phyloP scores from a whole-genome alignment of 2,113 vertebrate genomes.

The Neomonachus schauinslandi region DNA sequence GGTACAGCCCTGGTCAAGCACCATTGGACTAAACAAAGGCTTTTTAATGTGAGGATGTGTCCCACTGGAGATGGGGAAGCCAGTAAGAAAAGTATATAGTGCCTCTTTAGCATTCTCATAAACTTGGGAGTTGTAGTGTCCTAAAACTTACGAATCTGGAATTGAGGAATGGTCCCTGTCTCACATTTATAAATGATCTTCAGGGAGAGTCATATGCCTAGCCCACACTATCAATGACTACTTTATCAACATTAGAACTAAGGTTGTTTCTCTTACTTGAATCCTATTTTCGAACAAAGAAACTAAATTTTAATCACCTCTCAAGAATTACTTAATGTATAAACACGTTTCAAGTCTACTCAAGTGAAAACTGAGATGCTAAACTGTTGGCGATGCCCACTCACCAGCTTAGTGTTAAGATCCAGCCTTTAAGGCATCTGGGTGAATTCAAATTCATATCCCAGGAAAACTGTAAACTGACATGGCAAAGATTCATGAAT shows the following conservation, averaged over 20 bases:
- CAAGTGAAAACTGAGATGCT: neutral
- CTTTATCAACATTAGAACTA: neutral
- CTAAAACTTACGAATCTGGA: conserved; percentile 3
- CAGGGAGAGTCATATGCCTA: neutral
- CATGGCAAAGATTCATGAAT: neutral
- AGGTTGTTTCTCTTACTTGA: neutral
- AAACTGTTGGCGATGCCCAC: neutral
- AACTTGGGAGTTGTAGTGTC: neutral
- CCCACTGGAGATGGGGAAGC: neutral
- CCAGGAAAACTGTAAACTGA: neutral
- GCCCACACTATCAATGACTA: neutral
- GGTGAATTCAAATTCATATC: neutral
- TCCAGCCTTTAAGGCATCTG: neutral
- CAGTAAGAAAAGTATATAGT: neutral
- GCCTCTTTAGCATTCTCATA: neutral
- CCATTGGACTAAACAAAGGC: neutral
- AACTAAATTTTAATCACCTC: neutral
- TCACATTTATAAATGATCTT: neutral
- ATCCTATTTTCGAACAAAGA: neutral
- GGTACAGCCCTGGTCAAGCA: neutral
- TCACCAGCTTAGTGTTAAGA: neutral
- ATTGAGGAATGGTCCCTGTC: neutral
- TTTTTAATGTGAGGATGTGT: neutral
- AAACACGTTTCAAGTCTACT: neutral
- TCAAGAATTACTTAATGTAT: neutral